These are phyloP conservation scores for Parnassius orleans DNA, from an alignment of 2,888 invertebrate genomes.

Conservation along the genomic window DNA sequence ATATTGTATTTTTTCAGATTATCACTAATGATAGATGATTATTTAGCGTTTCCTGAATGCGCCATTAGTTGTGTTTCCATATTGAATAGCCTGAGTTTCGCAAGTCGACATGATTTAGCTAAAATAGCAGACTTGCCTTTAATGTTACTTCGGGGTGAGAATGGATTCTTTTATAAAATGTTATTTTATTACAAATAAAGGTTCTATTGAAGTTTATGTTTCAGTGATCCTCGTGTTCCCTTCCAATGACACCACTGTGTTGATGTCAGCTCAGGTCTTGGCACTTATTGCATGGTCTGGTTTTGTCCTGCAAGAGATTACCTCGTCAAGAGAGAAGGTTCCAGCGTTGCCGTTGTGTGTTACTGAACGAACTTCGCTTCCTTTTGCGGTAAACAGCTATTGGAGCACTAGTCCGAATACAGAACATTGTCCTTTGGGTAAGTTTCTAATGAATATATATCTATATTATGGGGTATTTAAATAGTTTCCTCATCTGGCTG, in stretches of 20 bases:
- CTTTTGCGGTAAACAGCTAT: slow-evolving; percentile 59
- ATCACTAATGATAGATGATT: slow-evolving; percentile 73
- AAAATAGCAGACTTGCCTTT: slow-evolving; percentile 61
- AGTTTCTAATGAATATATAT: slow-evolving; percentile 28
- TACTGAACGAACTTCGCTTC: slow-evolving; percentile 49
- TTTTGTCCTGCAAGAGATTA: slow-evolving; percentile 65
- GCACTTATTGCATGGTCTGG: slow-evolving; percentile 65
- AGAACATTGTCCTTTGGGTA: slow-evolving; percentile 65
- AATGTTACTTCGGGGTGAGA: slow-evolving; percentile 61
- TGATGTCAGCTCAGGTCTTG: slow-evolving; percentile 59
- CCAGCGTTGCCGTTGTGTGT: slow-evolving; percentile 63
- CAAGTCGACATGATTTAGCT: slow-evolving; percentile 54
- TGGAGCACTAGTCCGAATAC: slow-evolving; percentile 68
- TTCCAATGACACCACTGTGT: slow-evolving; percentile 60
- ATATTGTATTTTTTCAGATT: slow-evolving; percentile 68
- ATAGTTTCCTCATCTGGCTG: no score
- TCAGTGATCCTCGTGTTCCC: slow-evolving; percentile 70
- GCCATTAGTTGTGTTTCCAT: slow-evolving; percentile 79
- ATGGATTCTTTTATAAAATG: slow-evolving; percentile 10
- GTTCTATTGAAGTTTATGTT: slow-evolving; percentile 26
- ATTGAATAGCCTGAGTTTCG: slow-evolving; percentile 66
- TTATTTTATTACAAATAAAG: slow-evolving; percentile 8
- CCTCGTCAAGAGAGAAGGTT: slow-evolving; percentile 49
- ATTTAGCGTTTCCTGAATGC: slow-evolving; percentile 72
- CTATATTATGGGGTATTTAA: no score